Evolutionary conservation across 2,888 invertebrate species (phyloP).

Genomic region (Steinernema carpocapsae): DNA sequence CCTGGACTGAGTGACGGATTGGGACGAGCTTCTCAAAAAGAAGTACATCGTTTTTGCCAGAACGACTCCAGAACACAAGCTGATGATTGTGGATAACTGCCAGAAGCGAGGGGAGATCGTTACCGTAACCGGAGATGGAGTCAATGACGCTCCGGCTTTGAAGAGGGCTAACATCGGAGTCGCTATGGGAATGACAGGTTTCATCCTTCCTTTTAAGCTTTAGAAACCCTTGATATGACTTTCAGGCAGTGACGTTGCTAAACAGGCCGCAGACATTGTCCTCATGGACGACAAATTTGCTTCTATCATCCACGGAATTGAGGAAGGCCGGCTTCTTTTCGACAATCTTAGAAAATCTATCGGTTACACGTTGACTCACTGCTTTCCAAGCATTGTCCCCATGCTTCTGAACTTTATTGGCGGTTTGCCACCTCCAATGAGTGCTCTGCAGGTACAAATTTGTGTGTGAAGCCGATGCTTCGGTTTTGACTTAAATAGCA

Average conservation of each 20-base stretch:
- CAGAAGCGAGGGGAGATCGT: conserved; percentile 44
- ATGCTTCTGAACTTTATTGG: conserved; percentile 50
- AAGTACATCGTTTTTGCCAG: conserved; percentile 43
- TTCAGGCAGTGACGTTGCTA: conserved; percentile 51
- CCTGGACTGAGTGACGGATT: conserved; percentile 41
- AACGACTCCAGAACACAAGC: conserved; percentile 47
- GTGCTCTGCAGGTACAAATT: conserved; percentile 45
- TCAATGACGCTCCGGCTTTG: conserved; percentile 50
- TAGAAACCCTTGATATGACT: not conserved
- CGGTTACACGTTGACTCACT: conserved; percentile 45
- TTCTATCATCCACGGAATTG: conserved; percentile 49
- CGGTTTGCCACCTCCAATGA: conserved; percentile 49
- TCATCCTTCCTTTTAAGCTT: no score
- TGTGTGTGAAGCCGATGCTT: no score
- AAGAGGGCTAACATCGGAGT: conserved; percentile 53
- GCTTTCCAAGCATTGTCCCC: conserved; percentile 29
- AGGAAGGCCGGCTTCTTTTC: conserved; percentile 50
- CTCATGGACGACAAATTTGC: conserved; percentile 42
- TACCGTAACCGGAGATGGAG: conserved; percentile 53
- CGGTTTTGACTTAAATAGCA: conserved; percentile 22
- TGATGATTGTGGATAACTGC: conserved; percentile 44
- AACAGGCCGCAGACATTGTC: conserved; percentile 55
- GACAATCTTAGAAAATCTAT: conserved; percentile 53
- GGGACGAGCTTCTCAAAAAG: conserved; percentile 44
- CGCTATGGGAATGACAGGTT: conserved; percentile 38